Percentiles rank a stretch among this genome's conserved stretches.
These are phyloP conservation scores for Dicyrtoma fusca DNA, from an alignment of 2,888 invertebrate genomes.

Conservation along the genomic window DNA sequence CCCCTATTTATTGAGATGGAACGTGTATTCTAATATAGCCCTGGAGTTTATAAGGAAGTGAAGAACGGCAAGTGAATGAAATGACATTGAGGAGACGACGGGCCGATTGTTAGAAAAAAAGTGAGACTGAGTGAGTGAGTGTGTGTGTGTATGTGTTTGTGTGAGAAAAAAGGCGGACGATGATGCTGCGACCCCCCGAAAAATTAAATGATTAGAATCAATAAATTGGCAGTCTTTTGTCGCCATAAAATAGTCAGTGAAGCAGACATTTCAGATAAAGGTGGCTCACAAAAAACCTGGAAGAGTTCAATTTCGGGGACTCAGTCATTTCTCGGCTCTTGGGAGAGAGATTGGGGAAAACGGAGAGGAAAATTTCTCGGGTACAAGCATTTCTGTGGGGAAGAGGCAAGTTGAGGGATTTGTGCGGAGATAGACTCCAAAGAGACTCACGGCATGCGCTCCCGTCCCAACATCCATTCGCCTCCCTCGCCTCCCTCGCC, in stretches of 20 bases:
- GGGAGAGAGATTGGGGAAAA: constrained; percentile 43
- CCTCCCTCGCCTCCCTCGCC: not conserved
- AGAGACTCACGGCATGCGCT: constrained; percentile 25
- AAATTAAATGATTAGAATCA: constrained; percentile 58
- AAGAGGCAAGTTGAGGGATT: constrained; percentile 17
- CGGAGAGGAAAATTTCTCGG: constrained; percentile 47
- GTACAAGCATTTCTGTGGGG: constrained; percentile 16
- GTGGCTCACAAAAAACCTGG: constrained; percentile 42
- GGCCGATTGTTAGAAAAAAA: constrained; percentile 32
- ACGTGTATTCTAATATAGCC: constrained; percentile 29
- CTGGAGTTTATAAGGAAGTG: constrained; percentile 31
- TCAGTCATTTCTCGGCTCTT: constrained; percentile 48
- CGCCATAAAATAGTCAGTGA: constrained; percentile 56
- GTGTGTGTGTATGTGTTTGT: too few species aligned
- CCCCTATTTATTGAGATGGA: constrained; percentile 19
- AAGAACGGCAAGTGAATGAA: constrained; percentile 25
- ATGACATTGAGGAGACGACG: constrained; percentile 28
- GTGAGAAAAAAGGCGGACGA: constrained; percentile 17
- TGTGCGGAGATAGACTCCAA: constrained; percentile 18
- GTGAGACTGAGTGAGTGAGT: constrained; percentile 8
- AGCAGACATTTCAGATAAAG: constrained; percentile 56
- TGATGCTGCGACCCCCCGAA: constrained; percentile 54
- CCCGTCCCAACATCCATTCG: constrained; percentile 16
- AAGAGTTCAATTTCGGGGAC: constrained; percentile 54
- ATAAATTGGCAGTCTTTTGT: constrained; percentile 57